A percentile compares a stretch with the other conserved stretches of the same genome.
phyloP scores from a whole-genome alignment of 2,888 invertebrate genomes.

The Thymelicus acteon region DNA sequence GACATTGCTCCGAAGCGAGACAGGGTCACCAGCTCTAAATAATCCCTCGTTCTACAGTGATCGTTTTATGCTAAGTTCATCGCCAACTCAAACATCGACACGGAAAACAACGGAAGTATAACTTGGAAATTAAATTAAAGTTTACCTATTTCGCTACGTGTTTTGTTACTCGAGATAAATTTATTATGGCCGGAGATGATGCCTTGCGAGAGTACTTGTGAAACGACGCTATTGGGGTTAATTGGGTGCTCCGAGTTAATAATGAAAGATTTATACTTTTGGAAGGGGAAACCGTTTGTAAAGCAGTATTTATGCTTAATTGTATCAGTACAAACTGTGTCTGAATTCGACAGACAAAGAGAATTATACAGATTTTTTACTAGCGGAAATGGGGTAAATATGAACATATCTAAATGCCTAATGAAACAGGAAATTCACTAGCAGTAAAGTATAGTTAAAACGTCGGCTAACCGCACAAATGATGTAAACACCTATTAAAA shows the following conservation, averaged over 20 bases:
- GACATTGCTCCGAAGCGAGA: background rate
- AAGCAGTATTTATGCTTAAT: background rate
- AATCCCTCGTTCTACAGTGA: background rate
- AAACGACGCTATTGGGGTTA: background rate
- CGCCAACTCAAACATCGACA: constrained; percentile 1
- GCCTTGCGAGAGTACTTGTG: background rate
- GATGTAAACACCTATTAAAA: no score
- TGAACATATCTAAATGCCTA: no score
- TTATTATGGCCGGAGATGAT: background rate
- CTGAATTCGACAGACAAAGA: no score
- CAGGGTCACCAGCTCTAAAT: background rate
- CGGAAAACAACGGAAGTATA: background rate
- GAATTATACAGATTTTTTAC: no score
- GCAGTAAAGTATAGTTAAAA: no score
- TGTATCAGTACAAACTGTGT: no score
- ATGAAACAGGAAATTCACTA: no score
- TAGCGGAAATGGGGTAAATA: no score
- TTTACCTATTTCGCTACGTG: background rate
- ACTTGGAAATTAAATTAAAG: constrained; percentile 10
- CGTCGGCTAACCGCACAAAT: no score
- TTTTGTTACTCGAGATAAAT: constrained; percentile 8
- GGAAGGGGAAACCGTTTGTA: background rate
- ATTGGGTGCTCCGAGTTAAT: no score
- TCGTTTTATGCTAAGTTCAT: background rate
- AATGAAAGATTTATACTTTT: background rate